Percentiles rank a stretch among this genome's conserved stretches.
These are phyloP conservation scores for Daphoenositta chrysoptera DNA, from an alignment of 2,113 vertebrate genomes.

Conservation along the genomic window DNA sequence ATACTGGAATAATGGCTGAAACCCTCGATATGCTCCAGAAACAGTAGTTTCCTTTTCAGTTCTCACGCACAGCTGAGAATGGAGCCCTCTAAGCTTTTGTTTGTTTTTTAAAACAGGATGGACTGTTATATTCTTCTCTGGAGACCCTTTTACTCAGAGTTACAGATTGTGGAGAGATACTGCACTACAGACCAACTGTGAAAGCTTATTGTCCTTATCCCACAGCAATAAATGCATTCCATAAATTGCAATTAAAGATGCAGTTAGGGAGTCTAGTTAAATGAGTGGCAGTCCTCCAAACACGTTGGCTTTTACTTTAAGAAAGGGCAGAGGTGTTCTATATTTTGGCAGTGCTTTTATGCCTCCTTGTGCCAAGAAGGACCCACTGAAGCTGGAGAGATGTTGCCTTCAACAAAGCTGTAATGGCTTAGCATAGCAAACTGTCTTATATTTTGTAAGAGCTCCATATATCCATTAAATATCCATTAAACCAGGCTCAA, in stretches of 20 bases:
- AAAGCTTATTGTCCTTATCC: background rate
- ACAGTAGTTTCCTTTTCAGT: background rate
- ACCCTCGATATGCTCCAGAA: background rate
- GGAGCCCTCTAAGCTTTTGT: background rate
- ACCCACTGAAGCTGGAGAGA: background rate
- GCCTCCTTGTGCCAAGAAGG: background rate
- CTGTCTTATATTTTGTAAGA: background rate
- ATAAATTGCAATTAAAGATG: slow-evolving; percentile 39
- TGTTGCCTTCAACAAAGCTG: background rate
- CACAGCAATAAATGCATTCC: background rate
- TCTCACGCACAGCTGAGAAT: background rate
- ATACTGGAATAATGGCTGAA: background rate
- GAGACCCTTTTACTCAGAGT: background rate
- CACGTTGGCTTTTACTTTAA: background rate
- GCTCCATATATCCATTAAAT: background rate
- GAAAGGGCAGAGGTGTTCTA: background rate
- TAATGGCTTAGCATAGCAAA: background rate
- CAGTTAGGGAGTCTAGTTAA: background rate
- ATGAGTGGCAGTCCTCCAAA: slow-evolving; percentile 15
- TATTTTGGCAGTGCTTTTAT: background rate
- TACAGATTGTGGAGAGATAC: background rate
- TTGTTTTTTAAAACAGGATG: background rate
- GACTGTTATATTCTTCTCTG: background rate
- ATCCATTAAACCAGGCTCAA: background rate
- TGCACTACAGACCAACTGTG: background rate